These are phyloP conservation scores for Phymorhynchus buccinoides DNA, from an alignment of 1,140 invertebrate species.

Conservation along the genomic window DNA sequence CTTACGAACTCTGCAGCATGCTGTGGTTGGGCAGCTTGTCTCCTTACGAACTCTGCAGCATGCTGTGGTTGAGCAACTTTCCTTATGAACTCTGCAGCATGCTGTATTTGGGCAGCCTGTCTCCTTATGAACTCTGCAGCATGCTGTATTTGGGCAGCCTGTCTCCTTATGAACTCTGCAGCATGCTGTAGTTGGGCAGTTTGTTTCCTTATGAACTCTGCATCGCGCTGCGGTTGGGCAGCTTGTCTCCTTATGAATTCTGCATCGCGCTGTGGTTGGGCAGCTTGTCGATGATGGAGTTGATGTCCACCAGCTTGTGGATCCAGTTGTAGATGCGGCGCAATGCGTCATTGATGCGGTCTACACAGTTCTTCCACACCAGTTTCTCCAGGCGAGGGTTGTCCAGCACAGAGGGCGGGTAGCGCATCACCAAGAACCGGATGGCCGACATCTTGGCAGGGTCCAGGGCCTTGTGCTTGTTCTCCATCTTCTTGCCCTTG, in stretches of 20 bases:
- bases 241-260: not conserved
- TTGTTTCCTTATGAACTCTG: too few species aligned
- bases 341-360: slow-evolving; percentile 48
- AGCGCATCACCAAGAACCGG: slow-evolving; percentile 48
- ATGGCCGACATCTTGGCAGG: slow-evolving; percentile 50
- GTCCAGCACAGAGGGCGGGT: slow-evolving; percentile 48
- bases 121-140: not conserved
- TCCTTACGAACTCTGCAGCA: too few species aligned
- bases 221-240: too few species aligned
- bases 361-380: slow-evolving; percentile 51
- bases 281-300: slow-evolving; percentile 49
- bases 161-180: too few species aligned
- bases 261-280: slow-evolving; percentile 23
- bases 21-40: too few species aligned
- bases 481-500: slow-evolving; percentile 63
- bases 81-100: too few species aligned
- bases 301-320: slow-evolving; percentile 50
- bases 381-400: slow-evolving; percentile 46
- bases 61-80: too few species aligned
- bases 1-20: too few species aligned
- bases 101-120: too few species aligned
- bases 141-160: slow-evolving; percentile 39
- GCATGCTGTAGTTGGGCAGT: too few species aligned
- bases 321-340: slow-evolving; percentile 51
- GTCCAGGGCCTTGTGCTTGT: slow-evolving; percentile 50